Evolutionary conservation across 1,140 invertebrate species (phyloP), one percentile per base, ranked within the genome.

Genomic region (Arctopsyche grandis): DNA sequence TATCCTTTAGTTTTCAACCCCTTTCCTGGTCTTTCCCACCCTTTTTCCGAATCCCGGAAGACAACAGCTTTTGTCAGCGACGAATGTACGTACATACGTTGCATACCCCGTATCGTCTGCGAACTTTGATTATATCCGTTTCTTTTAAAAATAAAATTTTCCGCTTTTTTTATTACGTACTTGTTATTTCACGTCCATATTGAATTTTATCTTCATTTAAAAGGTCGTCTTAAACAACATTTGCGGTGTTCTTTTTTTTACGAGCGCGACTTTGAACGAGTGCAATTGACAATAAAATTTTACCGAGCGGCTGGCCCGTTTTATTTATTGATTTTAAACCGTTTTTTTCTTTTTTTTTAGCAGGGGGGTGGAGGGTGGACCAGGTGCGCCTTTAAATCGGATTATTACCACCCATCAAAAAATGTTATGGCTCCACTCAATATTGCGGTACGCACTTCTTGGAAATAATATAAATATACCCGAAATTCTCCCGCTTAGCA

Each of bases 341-440:
- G 10, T 10, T 19, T 66, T 66, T 22, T 66, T 66, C 26, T 66
- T 66, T 22, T 22, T 12, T 19, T 66, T 22, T 12, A 14, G 48
- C 10, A 52, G 12, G 48, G 16, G 48, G 16, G 3, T 5, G 48
- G 14, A 56, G 16, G 69, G 43, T 71, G 71, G 48, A 74, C 71
- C 71, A 74, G 71, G 71, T 74, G 71, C 48, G 44, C 48, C 71
- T 74, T 74, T 56, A 74, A 74, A 74, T 74, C 48, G 71, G 71
- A 74, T 74, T 74, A 74, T 74, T 74, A 56, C 48, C 71, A n/a
- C 24, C 71, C 44, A 74, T 74, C 71, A 56, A 52, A 74, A 74
- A 74, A 74, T 74, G 71, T 74, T 74, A 56, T 74, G 69, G 69
- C 21, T 48, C 38, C 44, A 46, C 69, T 71, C 69, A 46, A 71